phyloP scores from a whole-genome alignment of 2,113 vertebrate genomes.

The Phyllopteryx taeniolatus region DNA sequence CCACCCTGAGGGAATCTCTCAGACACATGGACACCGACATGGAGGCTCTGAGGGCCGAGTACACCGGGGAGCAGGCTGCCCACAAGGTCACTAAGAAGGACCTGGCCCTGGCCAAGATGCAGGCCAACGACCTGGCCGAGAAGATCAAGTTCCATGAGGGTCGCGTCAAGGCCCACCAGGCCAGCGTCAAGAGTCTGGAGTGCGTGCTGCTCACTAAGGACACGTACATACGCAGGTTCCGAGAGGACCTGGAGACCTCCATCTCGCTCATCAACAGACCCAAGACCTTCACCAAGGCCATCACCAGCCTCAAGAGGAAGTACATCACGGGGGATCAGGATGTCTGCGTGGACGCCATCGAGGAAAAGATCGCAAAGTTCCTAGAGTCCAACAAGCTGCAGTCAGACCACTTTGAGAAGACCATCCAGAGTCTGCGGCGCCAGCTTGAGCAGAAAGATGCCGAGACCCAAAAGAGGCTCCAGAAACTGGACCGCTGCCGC shows the following conservation, averaged over 20 bases:
- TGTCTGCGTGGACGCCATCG: conserved; percentile 3
- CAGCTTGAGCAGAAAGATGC: conserved; percentile 11
- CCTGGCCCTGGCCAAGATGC: conserved; percentile 8
- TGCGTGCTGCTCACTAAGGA: conserved; percentile 4
- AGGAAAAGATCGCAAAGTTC: conserved; percentile 10
- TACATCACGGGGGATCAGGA: conserved; percentile 7
- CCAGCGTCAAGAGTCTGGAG: conserved; percentile 6
- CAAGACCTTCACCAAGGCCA: conserved; percentile 8
- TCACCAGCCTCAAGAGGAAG: conserved; percentile 8
- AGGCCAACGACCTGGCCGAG: not conserved
- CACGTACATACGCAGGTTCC: conserved; percentile 8
- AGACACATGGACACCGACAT: not conserved
- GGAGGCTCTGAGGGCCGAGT: conserved; percentile 1
- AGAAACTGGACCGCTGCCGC: conserved; percentile 6
- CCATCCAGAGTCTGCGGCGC: conserved; percentile 2
- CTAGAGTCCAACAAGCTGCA: conserved; percentile 11
- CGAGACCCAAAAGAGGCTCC: conserved; percentile 1
- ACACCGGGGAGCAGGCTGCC: not conserved
- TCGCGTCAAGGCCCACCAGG: conserved; percentile 5
- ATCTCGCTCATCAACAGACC: conserved; percentile 7
- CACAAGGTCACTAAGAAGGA: conserved; percentile 6
- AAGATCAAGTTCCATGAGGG: conserved; percentile 15
- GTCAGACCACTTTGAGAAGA: conserved; percentile 7
- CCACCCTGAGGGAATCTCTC: not conserved
- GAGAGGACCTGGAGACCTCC: conserved; percentile 4